Evolutionary conservation across 2,888 invertebrate genomes (phyloP), one percentile per base, ranked within the genome.

Genomic region (Saturnia japonica): DNA sequence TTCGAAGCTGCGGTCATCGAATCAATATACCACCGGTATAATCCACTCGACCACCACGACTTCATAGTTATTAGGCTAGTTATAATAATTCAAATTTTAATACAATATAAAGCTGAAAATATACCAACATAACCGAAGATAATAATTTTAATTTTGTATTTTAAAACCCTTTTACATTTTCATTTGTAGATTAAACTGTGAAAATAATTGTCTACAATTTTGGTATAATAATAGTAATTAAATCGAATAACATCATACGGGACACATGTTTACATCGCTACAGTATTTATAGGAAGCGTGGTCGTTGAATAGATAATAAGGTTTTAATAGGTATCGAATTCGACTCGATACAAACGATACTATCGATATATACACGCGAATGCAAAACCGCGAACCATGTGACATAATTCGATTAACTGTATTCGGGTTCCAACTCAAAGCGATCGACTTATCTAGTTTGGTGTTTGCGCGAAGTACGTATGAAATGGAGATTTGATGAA

Each of bases 391-490:
- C 79, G 70, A 74, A 75, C 73, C 77, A 75, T 77, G 73, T 78
- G 77, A 77, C 78, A 82, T 86, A 83, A 87, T 87, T 84, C 81
- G 79, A 84, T 85, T 85, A 83, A 83, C 82, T 83, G 83, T 81
- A 84, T 82, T 82, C 82, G 78, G 78, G 80, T 76, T 77, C 77
- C 79, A 78, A 81, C 81, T 85, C 82, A 82, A 82, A 85, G 82
- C 82, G 78, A 74, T 77, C 78, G 83, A 82, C 84, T 85, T 86
- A 86, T 84, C 78, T 84, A 83, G 83, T 85, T 86, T 83, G 83
- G 85, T 80, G 78, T 83, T 84, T 80, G 82, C 78, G 80, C 81
- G 83, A 85, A 87, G 86, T 83, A 82, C 75, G 74, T 71, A 77
- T 77, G 74, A 77, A 80, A 78, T 75, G 74, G 74, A 73, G 78